Base-by-base conservation (phyloP, 2,888 invertebrate genomes). In the Esperia sulphurella region DNA sequence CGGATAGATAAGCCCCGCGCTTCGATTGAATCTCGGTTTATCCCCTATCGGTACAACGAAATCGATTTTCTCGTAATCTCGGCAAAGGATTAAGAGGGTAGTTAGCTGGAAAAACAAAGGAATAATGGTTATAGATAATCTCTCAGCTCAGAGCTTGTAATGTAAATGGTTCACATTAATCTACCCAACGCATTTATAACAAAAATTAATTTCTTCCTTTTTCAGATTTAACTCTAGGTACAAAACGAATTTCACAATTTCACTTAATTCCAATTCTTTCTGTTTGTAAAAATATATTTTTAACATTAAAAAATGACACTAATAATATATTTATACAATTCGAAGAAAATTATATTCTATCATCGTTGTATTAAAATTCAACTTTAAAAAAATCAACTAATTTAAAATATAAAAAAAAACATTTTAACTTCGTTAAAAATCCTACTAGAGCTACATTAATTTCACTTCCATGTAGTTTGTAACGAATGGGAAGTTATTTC, bases 51-150 rank as follows among this genome's bases (percentile, higher is more conserved):
- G 67, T 65, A 69, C 66, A 71, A 69, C 60, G 60, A 68, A 77
- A 80, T 79, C 75, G 71, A 79, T 80, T 79, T 58, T 61, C 67
- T 68, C 66, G 70, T 81, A 78, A 80, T 83, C 79, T 74, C 66
- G 54, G 64, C 59, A 55, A 52, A 51, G 65, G 71, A 74, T 77
- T 75, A 71, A 68, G 63, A 60, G 57, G 56, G 63, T 63, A 70
- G 70, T 68, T 74, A 66, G 65, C 64, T 67, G 59, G 62, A 73
- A 72, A 76, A 78, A 76, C 73, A 76, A 75, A 68, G 65, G 64
- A 68, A 63, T 68, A 63, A 66, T 57, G 58, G 58, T 54, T 54
- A 54, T 52, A 54, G 61, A 63, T 67, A 64, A 64, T 58, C 51
- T 50, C 53, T 50, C 55, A 54, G 51, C 51, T 63, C 52, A 56